Base-by-base conservation (phyloP, 1,140 invertebrate genomes). In the Drosophila pachea region DNA sequence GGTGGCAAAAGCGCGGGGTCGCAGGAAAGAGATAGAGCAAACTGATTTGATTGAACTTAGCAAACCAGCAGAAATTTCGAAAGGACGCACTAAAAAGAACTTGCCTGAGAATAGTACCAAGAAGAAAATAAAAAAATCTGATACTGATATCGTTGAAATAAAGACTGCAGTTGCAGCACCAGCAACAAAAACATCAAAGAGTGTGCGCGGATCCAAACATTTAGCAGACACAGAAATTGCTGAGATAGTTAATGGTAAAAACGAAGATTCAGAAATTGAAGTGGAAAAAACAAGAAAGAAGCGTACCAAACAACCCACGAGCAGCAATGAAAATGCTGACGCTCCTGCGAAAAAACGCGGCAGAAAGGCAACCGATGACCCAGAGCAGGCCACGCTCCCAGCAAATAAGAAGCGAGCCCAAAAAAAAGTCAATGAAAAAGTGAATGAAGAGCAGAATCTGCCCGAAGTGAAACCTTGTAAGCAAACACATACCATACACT, bases 1-100 rank as follows among this genome's bases (percentile, higher is more conserved):
- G n/a, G 48, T 60, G 33, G 2, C 67, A 49, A 68, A 90, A 88
- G 54, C 87, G 79, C 65, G 53, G 71, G 45, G 90, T 61, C 84
- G 74, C n/a, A 76, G 67, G 59, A 76, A 48, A 29, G 73, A 81
- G 4, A 9, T 52, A 9, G 35, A 9, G 35, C 29, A 47, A 7
- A 50, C 43, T 1, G 48, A 5, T 6, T 8, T 2, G 4, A 16
- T 7, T 7, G 76, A 66, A 12, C 29, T n/a, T 4, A 22, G 11
- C 12, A 55, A 52, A 36, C 67, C 61, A 5, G 32, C 16, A 1
- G 32, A 7, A 9, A 4, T 43, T 35, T 14, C 43, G 6, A 79
- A 79, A 5, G 56, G 55, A 14, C 43, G 60, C 2, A 11, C 33
- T 2, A 76, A 79, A 7, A 76, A 73, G 32, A 49, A 55, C 4